Conservation (phyloP, 2,888 invertebrate species). For the Eilema griseolum region DNA sequence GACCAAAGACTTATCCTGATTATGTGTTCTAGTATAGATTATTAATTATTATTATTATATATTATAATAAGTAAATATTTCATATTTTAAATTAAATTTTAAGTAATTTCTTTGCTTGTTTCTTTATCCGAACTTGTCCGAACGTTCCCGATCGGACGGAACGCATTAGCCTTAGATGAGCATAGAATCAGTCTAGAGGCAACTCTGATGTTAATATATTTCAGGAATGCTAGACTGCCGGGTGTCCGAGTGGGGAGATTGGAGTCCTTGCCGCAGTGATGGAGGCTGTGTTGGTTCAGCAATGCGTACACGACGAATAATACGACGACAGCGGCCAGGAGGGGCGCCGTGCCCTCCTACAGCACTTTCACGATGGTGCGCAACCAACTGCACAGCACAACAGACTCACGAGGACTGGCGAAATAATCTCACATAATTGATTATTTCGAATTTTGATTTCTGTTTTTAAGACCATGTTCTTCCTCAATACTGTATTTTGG, state of each 20-base stretch:
- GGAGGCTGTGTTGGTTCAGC: conserved; percentile 97
- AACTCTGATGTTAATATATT: conserved; percentile 4
- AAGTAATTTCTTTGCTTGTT: too few species aligned
- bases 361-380: conserved; percentile 95
- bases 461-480: conserved; percentile 22
- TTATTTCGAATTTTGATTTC: conserved; percentile 32
- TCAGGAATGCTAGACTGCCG: conserved; percentile 92
- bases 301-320: conserved; percentile 92
- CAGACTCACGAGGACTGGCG: conserved; percentile 71
- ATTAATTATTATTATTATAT: too few species aligned
- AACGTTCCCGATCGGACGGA: too few species aligned
- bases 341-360: conserved; percentile 94
- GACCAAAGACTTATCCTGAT: too few species aligned
- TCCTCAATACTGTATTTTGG: conserved; percentile 31
- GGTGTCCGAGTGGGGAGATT: conserved; percentile 94
- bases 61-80: too few species aligned
- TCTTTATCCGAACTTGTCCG: too few species aligned
- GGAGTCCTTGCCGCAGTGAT: conserved; percentile 95
- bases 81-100: too few species aligned
- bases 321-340: conserved; percentile 92
- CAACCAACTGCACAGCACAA: conserved; percentile 86
- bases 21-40: too few species aligned
- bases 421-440: conserved; percentile 79
- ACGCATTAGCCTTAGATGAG: too few species aligned
- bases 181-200: too few species aligned